Base-by-base conservation (phyloP, 2,797 vertebrate genomes). In the Anguilla megastoma region DNA sequence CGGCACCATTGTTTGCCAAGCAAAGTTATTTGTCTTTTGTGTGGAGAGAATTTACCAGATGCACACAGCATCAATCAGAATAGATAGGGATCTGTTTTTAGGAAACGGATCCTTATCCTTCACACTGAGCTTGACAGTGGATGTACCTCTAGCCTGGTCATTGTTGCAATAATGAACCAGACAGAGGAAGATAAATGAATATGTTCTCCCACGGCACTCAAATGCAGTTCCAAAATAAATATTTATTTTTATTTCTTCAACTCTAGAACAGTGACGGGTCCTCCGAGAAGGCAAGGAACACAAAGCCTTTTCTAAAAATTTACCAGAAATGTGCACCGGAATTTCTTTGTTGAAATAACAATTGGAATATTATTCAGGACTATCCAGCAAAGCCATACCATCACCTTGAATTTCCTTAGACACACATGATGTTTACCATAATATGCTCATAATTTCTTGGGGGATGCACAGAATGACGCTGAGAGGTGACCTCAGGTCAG, bases 1-100 rank as follows among this genome's bases (percentile, higher is more conserved):
- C 93, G 90, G 92, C 91, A 91, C 91, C 88, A 86, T 90, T 45
- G 24, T 7, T 84, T 86, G 82, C 84, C 60, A 76, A 14, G 60
- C 50, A 69, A 84, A 50, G 85, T 84, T 71, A 52, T 56, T 86
- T 60, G 88, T 45, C 69, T 83, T 10, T 76, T 54, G 12, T 3
- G 36, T 63, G 52, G 63, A 84, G 30, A 54, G 76, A 79, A 52
- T 79, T 84, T 85, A 86, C 63, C 54, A 76, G 80, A 85, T 82
- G 85, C 80, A 71, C 54, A 41, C 41, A 52, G 54, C 33, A 21
- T 71, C 56, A 80, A 30, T 85, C 71, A 69, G 86, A 87, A 63
- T 27, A 56, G 74, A 45, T 60, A 16, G 14, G 14, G 18, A 60
- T 21, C 14, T 3, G 12, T 60, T 41, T 84, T 85, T 86, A 54